Conservation (phyloP, 1,140 invertebrate species). For the Macrobrachium rosenbergii region DNA sequence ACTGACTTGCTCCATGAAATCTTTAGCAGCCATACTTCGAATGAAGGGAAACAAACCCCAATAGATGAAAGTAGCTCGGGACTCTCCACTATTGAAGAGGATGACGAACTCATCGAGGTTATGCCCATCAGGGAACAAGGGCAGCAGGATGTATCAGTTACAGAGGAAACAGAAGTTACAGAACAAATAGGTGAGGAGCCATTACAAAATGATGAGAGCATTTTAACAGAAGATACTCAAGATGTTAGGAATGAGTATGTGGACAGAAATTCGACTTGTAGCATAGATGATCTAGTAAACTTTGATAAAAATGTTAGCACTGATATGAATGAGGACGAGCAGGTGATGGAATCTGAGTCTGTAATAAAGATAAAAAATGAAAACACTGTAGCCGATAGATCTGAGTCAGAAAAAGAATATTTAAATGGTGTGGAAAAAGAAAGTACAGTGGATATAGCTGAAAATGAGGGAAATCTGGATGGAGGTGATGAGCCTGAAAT, state of each 20-base stretch:
- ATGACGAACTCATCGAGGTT: background rate
- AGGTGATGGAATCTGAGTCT: background rate
- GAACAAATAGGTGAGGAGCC: background rate
- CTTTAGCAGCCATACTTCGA: background rate
- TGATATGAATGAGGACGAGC: background rate
- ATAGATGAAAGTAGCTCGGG: constrained; percentile 11
- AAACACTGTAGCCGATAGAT: background rate
- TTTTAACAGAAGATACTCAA: background rate
- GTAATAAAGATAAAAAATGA: background rate
- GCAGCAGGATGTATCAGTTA: background rate
- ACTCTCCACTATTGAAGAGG: constrained; percentile 8
- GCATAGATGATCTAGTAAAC: background rate
- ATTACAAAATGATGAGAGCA: no score
- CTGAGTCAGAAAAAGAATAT: background rate
- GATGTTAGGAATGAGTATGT: background rate
- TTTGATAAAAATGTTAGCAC: background rate
- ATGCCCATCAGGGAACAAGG: background rate
- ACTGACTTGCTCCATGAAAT: background rate
- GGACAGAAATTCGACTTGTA: background rate
- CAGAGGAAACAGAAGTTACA: background rate
- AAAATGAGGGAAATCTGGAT: background rate
- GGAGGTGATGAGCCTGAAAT: background rate
- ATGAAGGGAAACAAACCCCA: background rate
- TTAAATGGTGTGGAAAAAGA: background rate
- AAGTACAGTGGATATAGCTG: background rate